These are phyloP conservation scores for Pterocles orientalis DNA, from an alignment of 2,113 vertebrate species.

Conservation along the genomic window DNA sequence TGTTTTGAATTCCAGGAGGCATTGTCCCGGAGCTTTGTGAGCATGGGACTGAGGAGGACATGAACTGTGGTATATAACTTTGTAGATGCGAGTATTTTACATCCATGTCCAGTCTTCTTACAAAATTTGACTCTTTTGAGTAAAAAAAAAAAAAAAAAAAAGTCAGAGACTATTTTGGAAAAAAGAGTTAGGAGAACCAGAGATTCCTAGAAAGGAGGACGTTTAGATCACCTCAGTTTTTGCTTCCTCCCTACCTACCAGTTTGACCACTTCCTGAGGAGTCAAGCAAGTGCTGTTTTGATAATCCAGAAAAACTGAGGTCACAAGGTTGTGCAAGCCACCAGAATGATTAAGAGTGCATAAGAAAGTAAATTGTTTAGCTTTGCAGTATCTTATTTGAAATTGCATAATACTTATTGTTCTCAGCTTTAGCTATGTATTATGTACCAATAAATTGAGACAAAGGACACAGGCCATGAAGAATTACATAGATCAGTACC, in stretches of 20 bases:
- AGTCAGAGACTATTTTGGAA: neutral
- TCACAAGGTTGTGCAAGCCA: neutral
- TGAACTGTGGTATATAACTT: neutral
- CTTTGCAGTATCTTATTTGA: neutral
- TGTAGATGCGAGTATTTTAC: neutral
- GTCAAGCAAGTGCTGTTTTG: neutral
- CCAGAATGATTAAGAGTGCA: neutral
- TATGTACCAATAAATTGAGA: neutral
- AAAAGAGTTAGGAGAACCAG: neutral
- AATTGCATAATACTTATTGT: neutral
- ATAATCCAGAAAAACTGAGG: neutral
- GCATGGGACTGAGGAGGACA: fast-evolving
- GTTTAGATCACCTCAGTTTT: neutral
- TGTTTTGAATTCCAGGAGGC: neutral
- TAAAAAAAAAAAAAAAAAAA: neutral
- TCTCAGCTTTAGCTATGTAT: neutral
- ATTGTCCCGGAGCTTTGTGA: neutral
- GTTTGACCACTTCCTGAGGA: neutral
- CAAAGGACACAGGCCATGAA: neutral
- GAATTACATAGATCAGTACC: neutral
- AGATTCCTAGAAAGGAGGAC: neutral
- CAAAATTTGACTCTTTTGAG: neutral
- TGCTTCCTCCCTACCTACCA: neutral
- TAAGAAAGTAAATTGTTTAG: neutral
- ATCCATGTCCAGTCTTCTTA: neutral